Evolutionary conservation across 2,888 invertebrate genomes (phyloP), one percentile per base, ranked within the genome.

Genomic region (Mantis religiosa): DNA sequence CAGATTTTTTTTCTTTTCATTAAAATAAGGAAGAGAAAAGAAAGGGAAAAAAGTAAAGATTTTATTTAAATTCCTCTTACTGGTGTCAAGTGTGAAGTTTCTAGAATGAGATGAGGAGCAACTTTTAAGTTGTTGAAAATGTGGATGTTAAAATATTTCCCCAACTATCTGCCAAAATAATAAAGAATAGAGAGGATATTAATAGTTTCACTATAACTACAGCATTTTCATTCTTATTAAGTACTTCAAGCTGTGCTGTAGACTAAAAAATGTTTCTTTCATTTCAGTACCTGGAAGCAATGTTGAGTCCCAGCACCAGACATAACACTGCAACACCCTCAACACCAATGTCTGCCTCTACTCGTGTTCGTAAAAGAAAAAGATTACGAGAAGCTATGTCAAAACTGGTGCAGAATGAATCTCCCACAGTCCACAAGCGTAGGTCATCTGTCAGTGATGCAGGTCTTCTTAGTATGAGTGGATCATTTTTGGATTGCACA

Each of bases 401-500:
- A 84, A 95, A 94, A 91, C 93, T 95, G 90, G 95, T 95, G 12
- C 89, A 89, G 71, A 88, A 87, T 30, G 90, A 90, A 30, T 90
- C 90, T 88, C 94, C 95, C 27, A 71, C 54, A 8, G 15, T 71
- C 20, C 95, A 95, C 92, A 98, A 98, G 93, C 95, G 98, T 41
- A 95, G 98, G 90, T 98, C 98, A 1, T 97, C 97, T 12, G 96
- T 97, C 85, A 97, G 97, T 91, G 98, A 98, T 93, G 96, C 97
- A 85, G 97, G 97, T 81, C 95, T 97, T 90, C 95, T 98, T 89
- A 97, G 97, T 91, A 96, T 97, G 88, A 97, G 97, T 91, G 97
- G 97, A 71, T 98, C 98, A 91, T 97, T 98, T 93, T 95, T 98
- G 90, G 98, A 98, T 93, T 97, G 97, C 92, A 98, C 98, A 88